A percentile compares a stretch with the other conserved stretches of the same genome.
Evolutionary conservation across 2,888 invertebrate genomes (phyloP).

Genomic region (Hyalella azteca): DNA sequence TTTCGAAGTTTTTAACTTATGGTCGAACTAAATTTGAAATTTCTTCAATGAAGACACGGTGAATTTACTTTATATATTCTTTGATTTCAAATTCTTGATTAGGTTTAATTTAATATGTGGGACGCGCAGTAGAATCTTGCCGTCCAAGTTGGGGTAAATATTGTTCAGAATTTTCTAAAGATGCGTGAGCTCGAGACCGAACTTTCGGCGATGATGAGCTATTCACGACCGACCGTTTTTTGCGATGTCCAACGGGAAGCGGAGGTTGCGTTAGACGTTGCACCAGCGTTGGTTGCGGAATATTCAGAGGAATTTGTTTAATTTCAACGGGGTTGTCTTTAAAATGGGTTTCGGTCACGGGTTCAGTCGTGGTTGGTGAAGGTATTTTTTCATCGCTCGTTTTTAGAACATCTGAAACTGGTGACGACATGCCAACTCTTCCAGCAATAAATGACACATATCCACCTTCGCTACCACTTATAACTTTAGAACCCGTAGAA

Average conservation of each 20-base stretch:
- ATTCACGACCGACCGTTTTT: neutral
- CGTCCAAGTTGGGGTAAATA: neutral
- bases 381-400: neutral
- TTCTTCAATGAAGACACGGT: too few species aligned
- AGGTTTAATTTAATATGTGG: neutral
- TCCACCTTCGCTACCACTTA: neutral
- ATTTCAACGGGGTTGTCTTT: too few species aligned
- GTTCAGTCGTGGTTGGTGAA: neutral
- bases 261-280: neutral
- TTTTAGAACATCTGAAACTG: too few species aligned
- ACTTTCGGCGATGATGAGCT: neutral
- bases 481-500: neutral
- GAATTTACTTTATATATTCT: too few species aligned
- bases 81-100: too few species aligned
- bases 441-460: slow-evolving; percentile 10
- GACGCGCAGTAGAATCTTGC: slow-evolving; percentile 11
- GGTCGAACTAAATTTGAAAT: too few species aligned
- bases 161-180: neutral
- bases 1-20: too few species aligned
- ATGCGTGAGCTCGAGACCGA: neutral
- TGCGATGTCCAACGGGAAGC: neutral
- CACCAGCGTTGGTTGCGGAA: neutral
- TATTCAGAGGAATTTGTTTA: too few species aligned
- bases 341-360: too few species aligned
- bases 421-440: neutral